These are phyloP conservation scores for Pandemis cinnamomeana DNA, from an alignment of 2,888 invertebrate genomes.

Conservation along the genomic window DNA sequence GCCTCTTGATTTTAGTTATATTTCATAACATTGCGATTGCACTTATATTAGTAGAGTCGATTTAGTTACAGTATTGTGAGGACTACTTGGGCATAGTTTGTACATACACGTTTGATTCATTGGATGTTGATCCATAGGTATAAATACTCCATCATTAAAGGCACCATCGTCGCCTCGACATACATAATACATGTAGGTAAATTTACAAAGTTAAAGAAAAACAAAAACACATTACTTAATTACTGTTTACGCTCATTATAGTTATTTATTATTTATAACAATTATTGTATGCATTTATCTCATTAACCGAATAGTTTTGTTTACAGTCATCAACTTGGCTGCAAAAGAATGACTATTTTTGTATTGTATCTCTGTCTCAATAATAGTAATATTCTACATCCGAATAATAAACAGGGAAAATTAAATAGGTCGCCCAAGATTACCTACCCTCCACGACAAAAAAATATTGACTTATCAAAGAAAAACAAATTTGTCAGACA, in stretches of 20 bases:
- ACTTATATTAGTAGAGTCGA: not conserved
- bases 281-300: not conserved
- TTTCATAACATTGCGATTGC: not conserved
- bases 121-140: no score
- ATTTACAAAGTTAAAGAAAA: not conserved
- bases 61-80: no score
- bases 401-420: conserved; percentile 2
- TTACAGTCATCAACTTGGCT: not conserved
- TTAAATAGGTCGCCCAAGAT: not conserved
- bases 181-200: no score
- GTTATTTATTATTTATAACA: not conserved
- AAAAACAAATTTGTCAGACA: no score
- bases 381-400: not conserved
- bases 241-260: not conserved
- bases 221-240: not conserved
- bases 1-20: not conserved
- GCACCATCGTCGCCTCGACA: not conserved
- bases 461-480: no score
- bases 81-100: no score
- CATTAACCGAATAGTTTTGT: not conserved
- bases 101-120: no score
- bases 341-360: not conserved
- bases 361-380: not conserved
- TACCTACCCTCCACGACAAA: not conserved
- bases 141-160: not conserved